These are phyloP conservation scores for Oryctes rhinoceros DNA, from an alignment of 1,140 invertebrate species.

Conservation along the genomic window DNA sequence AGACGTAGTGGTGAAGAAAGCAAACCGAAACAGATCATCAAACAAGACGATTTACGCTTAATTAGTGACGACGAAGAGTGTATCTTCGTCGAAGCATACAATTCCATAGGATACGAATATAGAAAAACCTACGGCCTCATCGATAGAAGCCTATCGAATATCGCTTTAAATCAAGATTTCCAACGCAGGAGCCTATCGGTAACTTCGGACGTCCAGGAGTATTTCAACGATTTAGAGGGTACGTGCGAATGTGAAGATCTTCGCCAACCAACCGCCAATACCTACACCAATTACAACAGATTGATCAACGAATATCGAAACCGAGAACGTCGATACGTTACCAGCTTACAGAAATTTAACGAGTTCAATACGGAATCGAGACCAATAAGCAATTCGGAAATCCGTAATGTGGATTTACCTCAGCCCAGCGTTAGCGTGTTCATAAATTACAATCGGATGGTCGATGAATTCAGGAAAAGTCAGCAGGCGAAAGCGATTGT, in stretches of 20 bases:
- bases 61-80: constrained; percentile 3
- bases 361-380: neutral
- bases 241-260: constrained; percentile 19
- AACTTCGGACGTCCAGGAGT: neutral
- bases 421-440: neutral
- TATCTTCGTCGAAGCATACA: constrained; percentile 22
- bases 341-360: neutral
- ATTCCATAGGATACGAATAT: constrained; percentile 1
- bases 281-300: neutral
- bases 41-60: constrained; percentile 1
- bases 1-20: neutral
- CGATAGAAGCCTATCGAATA: neutral
- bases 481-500: neutral
- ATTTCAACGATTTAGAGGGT: neutral
- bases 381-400: neutral
- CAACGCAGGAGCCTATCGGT: neutral
- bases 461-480: constrained; percentile 11
- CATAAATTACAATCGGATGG: neutral
- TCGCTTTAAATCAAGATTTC: constrained; percentile 2
- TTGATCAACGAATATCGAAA: neutral
- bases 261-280: neutral
- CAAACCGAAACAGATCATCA: neutral
- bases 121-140: constrained; percentile 3
- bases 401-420: neutral
- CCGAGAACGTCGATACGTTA: neutral